These are phyloP conservation scores for Pachycephala philippinensis DNA, from an alignment of 2,113 vertebrate species.

Conservation along the genomic window DNA sequence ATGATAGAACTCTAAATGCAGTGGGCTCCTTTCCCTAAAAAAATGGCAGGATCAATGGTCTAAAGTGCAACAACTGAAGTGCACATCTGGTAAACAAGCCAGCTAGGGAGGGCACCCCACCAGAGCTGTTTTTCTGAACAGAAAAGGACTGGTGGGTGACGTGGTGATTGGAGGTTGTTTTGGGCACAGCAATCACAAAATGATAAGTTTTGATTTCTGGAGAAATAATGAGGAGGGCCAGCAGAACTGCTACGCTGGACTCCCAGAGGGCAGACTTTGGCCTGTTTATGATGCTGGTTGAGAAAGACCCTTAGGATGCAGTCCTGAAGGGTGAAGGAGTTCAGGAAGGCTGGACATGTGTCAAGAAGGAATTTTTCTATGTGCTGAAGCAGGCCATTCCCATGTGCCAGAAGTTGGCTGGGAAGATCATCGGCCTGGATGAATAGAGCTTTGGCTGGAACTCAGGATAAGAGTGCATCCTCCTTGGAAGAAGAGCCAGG, in stretches of 20 bases:
- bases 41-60: not conserved
- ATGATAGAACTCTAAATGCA: not conserved
- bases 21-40: not conserved
- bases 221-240: rapidly evolving
- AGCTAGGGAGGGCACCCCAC: not conserved
- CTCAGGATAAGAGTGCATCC: not conserved
- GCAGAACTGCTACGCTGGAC: rapidly evolving
- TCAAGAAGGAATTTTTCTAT: not conserved
- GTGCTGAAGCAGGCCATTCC: not conserved
- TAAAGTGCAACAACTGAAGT: not conserved
- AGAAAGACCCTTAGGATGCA: not conserved
- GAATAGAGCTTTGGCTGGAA: not conserved
- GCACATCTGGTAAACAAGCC: not conserved
- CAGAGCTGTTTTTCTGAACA: not conserved
- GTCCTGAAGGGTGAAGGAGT: not conserved
- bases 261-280: not conserved
- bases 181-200: not conserved
- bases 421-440: not conserved
- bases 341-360: not conserved
- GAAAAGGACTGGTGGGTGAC: not conserved
- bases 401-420: not conserved
- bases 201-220: not conserved
- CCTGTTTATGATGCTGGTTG: not conserved
- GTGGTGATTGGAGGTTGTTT: not conserved
- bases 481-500: not conserved